These are phyloP conservation scores for Beris chalybata DNA, from an alignment of 2,888 invertebrate species.

Conservation along the genomic window DNA sequence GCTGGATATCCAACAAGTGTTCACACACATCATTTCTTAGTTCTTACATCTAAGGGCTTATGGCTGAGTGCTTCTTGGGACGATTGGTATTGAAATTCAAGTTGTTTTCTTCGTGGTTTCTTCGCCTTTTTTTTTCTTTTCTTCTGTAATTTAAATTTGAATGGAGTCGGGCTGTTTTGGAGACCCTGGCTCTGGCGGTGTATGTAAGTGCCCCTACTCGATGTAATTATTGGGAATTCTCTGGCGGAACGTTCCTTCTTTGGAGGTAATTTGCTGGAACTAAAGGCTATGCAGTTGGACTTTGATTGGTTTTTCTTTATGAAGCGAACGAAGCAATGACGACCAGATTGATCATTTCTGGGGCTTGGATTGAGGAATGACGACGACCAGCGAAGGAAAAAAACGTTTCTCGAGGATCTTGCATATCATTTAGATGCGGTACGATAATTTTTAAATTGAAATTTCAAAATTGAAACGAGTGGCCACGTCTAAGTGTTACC, in stretches of 20 bases:
- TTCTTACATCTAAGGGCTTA: too few species aligned
- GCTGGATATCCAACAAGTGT: too few species aligned
- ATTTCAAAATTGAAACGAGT: too few species aligned
- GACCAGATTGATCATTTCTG: conserved; percentile 14
- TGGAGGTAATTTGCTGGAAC: conserved; percentile 34
- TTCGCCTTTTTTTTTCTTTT: neutral
- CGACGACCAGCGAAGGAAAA: too few species aligned
- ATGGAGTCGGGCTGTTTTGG: conserved; percentile 13
- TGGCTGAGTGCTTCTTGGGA: neutral
- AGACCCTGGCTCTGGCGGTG: too few species aligned
- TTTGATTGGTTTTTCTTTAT: conserved; percentile 13
- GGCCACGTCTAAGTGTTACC: too few species aligned
- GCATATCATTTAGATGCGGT: too few species aligned
- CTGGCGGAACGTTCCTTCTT: conserved; percentile 28
- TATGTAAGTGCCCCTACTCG: conserved; percentile 3
- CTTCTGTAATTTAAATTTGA: conserved; percentile 18
- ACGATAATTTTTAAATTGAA: too few species aligned
- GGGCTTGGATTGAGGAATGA: too few species aligned
- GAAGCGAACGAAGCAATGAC: neutral
- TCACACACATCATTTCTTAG: too few species aligned
- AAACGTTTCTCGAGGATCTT: too few species aligned
- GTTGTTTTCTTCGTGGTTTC: conserved; percentile 7
- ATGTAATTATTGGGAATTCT: conserved; percentile 35
- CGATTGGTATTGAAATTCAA: too few species aligned
- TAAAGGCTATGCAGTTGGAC: conserved; percentile 25